These are phyloP conservation scores for Lithodes maja DNA, from an alignment of 2,888 invertebrate genomes.

Conservation along the genomic window DNA sequence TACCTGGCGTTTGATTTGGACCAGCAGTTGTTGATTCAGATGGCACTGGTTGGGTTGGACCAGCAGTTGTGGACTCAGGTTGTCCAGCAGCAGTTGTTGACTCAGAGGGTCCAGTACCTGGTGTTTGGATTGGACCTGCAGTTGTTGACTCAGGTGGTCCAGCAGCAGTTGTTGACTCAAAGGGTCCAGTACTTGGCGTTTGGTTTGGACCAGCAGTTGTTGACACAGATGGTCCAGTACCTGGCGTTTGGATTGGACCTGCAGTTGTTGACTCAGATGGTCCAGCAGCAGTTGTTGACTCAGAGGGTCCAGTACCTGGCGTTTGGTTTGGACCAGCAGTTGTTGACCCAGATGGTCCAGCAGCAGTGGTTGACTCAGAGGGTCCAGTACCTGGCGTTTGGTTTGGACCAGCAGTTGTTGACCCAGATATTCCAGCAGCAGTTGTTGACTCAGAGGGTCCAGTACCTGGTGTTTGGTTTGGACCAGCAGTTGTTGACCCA, in stretches of 20 bases:
- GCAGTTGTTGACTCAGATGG: neutral
- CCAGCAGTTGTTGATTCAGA: neutral
- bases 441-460: neutral
- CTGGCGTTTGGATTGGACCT: too few species aligned
- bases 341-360: neutral
- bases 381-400: neutral
- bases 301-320: neutral
- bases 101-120: neutral
- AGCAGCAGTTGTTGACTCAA: neutral
- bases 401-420: neutral
- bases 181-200: neutral
- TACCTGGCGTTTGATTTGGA: too few species aligned
- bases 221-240: neutral
- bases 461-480: neutral
- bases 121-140: neutral
- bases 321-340: neutral
- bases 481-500: too few species aligned
- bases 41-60: neutral
- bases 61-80: neutral
- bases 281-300: neutral
- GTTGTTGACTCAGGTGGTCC: neutral
- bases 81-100: neutral
- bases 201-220: neutral
- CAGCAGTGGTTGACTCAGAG: neutral
- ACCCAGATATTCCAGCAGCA: neutral